These are phyloP conservation scores for Podilymbus podiceps DNA, from an alignment of 2,113 vertebrate species.

Conservation along the genomic window DNA sequence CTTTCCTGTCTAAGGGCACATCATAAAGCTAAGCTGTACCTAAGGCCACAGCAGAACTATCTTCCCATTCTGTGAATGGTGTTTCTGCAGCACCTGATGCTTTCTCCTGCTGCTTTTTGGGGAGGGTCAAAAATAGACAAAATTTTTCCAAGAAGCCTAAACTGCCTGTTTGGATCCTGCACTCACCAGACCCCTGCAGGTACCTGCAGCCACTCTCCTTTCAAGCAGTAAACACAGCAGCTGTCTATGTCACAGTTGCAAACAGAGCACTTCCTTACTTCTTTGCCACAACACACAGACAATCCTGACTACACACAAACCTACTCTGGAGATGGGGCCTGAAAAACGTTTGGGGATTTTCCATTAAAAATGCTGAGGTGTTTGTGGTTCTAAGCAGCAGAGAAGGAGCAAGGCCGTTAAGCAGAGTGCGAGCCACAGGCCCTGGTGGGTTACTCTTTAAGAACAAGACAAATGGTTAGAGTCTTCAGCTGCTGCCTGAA, in stretches of 20 bases:
- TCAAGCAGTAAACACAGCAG: no score
- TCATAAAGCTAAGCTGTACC: neutral
- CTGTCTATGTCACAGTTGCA: neutral
- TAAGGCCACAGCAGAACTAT: neutral
- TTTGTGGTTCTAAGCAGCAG: neutral
- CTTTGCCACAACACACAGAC: neutral
- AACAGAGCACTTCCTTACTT: neutral
- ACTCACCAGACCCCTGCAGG: neutral
- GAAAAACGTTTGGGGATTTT: neutral
- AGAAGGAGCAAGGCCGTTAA: no score
- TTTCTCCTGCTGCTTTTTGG: neutral
- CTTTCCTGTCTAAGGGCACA: conserved; percentile 23
- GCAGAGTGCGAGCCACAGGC: neutral
- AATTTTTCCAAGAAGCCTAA: neutral
- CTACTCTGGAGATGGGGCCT: neutral
- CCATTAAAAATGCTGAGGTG: neutral
- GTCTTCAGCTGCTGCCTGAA: no score
- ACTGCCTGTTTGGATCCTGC: accelerated
- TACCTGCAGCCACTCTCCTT: neutral
- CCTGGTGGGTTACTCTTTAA: neutral
- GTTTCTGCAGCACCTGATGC: neutral
- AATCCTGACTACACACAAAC: no score
- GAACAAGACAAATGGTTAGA: neutral
- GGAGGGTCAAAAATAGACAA: neutral
- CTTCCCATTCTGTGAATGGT: neutral